Conservation (phyloP, 1,140 invertebrate species). For the Chionoecetes opilio region DNA sequence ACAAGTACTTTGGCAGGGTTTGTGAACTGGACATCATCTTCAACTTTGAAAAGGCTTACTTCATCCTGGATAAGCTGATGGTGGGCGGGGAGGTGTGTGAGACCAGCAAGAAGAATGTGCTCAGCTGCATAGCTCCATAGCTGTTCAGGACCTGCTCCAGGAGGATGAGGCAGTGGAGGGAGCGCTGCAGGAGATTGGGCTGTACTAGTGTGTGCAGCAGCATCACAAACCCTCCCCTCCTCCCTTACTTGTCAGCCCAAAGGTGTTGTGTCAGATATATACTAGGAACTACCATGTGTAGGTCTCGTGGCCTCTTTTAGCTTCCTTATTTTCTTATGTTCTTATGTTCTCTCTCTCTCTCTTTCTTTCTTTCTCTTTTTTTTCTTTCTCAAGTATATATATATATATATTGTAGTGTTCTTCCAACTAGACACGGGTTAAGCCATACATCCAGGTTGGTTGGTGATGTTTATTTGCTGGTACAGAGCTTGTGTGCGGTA, state of each 20-base stretch:
- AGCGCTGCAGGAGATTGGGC: conserved; percentile 82
- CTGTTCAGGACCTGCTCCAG: conserved; percentile 98
- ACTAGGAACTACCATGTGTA: too few relatives aligned
- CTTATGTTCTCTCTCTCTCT: too few relatives aligned
- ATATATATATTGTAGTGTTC: too few relatives aligned
- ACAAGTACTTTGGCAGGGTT: conserved; percentile 99
- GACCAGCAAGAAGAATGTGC: conserved; percentile 99
- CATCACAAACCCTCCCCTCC: conserved; percentile 47
- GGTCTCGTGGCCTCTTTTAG: too few relatives aligned
- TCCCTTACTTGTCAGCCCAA: background rate
- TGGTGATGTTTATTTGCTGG: too few relatives aligned
- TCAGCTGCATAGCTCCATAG: conserved; percentile 99
- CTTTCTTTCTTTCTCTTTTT: too few relatives aligned
- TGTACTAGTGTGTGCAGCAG: conserved; percentile 80
- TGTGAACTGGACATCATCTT: conserved; percentile 99
- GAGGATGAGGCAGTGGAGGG: conserved; percentile 84
- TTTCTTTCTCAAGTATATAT: too few relatives aligned
- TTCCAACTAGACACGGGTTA: too few relatives aligned
- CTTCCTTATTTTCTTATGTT: too few relatives aligned
- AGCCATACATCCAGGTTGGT: too few relatives aligned
- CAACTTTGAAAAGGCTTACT: conserved; percentile 99
- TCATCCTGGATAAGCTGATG: conserved; percentile 98
- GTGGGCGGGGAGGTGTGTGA: conserved; percentile 99
- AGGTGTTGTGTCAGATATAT: background rate
- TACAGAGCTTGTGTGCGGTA: too few relatives aligned